Evolutionary conservation across 2,113 vertebrate species (phyloP).

Genomic region (Eira barbara): DNA sequence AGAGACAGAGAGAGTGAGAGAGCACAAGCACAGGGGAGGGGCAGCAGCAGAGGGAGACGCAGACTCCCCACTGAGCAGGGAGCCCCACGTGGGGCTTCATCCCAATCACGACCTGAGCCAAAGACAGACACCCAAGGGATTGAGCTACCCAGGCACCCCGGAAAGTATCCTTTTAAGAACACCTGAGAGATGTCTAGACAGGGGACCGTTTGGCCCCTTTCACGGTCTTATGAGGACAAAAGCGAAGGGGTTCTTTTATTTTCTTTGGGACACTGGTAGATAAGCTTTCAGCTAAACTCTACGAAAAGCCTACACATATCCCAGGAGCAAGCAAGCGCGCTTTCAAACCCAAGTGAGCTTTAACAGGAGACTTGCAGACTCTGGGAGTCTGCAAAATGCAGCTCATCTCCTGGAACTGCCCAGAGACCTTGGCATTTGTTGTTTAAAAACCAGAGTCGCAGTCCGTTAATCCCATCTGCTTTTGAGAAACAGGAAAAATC

Average conservation of each 20-base stretch:
- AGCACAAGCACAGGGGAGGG: background rate
- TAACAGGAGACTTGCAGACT: background rate
- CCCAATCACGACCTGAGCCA: no score
- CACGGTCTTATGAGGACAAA: background rate
- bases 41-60: background rate
- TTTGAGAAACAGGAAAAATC: background rate
- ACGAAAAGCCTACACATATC: background rate
- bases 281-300: background rate
- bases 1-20: no score
- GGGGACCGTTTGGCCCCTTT: background rate
- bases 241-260: background rate
- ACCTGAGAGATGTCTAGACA: background rate
- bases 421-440: constrained; percentile 15
- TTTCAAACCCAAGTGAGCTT: background rate
- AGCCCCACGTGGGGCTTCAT: no score
- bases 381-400: background rate
- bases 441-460: constrained; percentile 40
- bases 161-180: background rate
- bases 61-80: no score
- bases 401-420: background rate
- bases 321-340: background rate
- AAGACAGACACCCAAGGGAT: no score
- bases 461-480: constrained; percentile 47
- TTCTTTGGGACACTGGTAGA: background rate
- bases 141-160: no score